Evolutionary conservation across 1,140 invertebrate species (phyloP), one percentile per base, ranked within the genome.

Genomic region (Chironomus tepperi): DNA sequence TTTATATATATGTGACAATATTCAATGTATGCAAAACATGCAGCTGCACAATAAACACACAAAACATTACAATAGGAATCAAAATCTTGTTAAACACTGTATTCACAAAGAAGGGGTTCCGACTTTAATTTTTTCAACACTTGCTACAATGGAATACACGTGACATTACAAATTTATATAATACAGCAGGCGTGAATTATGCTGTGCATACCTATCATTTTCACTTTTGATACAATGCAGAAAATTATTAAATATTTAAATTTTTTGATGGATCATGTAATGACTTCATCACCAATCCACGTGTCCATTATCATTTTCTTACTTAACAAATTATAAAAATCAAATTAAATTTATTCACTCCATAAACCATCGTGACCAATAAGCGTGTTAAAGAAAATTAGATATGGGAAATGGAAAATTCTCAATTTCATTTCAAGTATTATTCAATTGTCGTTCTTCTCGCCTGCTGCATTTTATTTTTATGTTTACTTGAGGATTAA

Each of bases 31-130:
- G 15, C 47, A n/a, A 57, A n/a, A 12, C 8, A 18, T 67, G 64
- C 64, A 70, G 65, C 65, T 70, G 65, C 65, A 70, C 64, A 67
- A 67, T 67, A 67, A 67, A 67, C 65, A 70, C 6, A 70, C n/a
- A 18, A 15, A 67, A 21, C 16, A n/a, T 9, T 21, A 70, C 65
- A 21, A 7, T 70, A 21, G 19, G 65, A 70, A 70, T 70, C 65
- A 70, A 21, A 70, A 70, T 70, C 65, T 70, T 70, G 65, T 70
- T 70, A 70, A 70, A 70, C 18, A 18, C 47, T 57, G 10, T n/a
- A n/a, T 57, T 57, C 47, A 12, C 8, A 16, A 70, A 18, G 19
- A 70, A 19, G 18, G 2, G 18, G 8, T 21, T n/a, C 19, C 65
- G 65, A 19, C 9, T 70, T 18, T 70, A 70, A 70, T 70, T 18